Conservation (phyloP, 1,140 invertebrate genomes). For the Drosophila littoralis region DNA sequence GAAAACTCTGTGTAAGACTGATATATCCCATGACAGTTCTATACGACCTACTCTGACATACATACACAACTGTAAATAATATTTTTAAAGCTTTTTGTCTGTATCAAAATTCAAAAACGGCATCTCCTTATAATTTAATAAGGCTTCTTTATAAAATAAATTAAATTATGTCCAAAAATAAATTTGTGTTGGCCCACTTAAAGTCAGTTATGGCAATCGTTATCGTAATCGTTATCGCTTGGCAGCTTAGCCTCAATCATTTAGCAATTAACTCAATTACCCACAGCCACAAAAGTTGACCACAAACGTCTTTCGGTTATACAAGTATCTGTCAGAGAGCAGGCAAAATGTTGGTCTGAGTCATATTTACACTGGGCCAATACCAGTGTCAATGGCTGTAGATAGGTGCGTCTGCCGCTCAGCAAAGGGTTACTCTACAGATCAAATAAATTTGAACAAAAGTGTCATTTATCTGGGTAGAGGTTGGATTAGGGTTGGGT, state of each 20-base stretch:
- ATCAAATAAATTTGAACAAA: conserved; percentile 62
- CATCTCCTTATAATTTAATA: not conserved
- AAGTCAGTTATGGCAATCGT: conserved; percentile 3
- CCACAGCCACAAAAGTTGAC: conserved; percentile 41
- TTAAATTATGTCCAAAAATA: conserved; percentile 7
- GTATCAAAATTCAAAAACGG: not conserved
- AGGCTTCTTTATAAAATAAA: not conserved
- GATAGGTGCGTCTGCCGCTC: conserved; percentile 2
- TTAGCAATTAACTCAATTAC: conserved; percentile 68
- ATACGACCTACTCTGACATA: no score
- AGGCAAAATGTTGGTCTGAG: conserved; percentile 2
- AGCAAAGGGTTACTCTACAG: conserved; percentile 18
- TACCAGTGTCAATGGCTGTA: conserved; percentile 4
- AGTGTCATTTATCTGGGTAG: conserved; percentile 68
- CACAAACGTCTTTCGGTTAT: conserved; percentile 23
- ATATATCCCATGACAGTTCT: no score
- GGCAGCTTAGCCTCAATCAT: conserved; percentile 40
- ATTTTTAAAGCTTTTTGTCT: no score
- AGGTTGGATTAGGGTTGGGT: conserved; percentile 8
- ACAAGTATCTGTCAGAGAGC: conserved; percentile 9
- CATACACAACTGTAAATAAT: no score
- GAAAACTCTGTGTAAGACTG: no score
- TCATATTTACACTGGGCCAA: conserved; percentile 27
- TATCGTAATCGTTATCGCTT: conserved; percentile 7
- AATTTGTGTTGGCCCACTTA: conserved; percentile 2